Base-by-base conservation (phyloP, 2,113 vertebrate genomes). In the Halichoerus grypus region DNA sequence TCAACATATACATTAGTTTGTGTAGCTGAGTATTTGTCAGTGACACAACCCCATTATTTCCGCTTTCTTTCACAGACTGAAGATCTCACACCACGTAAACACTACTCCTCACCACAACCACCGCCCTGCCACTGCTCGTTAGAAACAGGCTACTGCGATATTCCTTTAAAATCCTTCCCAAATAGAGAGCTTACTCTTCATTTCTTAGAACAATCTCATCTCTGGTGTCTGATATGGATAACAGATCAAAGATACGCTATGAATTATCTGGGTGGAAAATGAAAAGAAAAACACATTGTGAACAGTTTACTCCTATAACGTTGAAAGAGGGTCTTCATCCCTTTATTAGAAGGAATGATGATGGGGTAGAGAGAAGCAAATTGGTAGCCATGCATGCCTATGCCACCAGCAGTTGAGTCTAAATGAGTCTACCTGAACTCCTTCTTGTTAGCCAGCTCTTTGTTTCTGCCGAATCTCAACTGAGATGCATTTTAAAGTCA, bases 21-120 rank as follows among this genome's bases (percentile, higher is more conserved):
- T 92, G 26, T 84, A 93, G 77, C 6, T 90, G 46, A 39, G 8
- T 85, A 39, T 76, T 95, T 94, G 61, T 53, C 69, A 97, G 79
- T 18, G 36, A 33, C 49, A 83, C 11, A 84, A 55, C 28, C 51
- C 85, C 92, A 42, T 61, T 61, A 71, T 19, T 81, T 85, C 71
- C 8, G 15, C 63, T 91, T 93, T 74, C 69, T 86, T 86, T 86
- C 94, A 87, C 14, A 94, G 94, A 88, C 7, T 61, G 8, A 24
- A 92, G 63, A 80, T 46, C 31, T 53, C 13, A 61, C 1, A 36
- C 5, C 28, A 22, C 28, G 0, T 39, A 72, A 79, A 72, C 1
- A n/a, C 16, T 28, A 4, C 74, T 26, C 65, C 46, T 3, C 7
- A 39, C 8, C 19, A 24, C 1, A 4, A 26, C 53, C 36, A 49